Base-by-base conservation (phyloP, 1,140 invertebrate genomes). In the Drosophila eugracilis region DNA sequence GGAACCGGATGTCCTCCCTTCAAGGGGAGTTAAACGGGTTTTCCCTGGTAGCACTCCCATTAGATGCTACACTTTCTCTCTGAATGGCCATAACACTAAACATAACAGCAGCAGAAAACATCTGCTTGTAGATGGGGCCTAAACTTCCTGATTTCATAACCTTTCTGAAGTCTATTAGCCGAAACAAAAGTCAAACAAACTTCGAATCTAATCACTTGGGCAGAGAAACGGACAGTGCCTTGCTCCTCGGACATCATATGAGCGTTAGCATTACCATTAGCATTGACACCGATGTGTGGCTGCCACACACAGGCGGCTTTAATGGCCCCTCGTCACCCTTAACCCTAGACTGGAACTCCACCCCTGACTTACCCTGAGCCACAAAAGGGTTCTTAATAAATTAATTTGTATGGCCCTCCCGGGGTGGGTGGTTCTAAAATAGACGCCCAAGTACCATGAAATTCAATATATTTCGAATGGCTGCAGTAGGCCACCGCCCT, bases 91-190 rank as follows among this genome's bases (percentile, higher is more conserved):
- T 60, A 60, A 60, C 67, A 57, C 30, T 42, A 71, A 70, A 70
- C 36, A 44, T 52, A 54, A 34, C 26, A 28, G 28, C 34, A 57
- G 5, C 21, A 14, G 12, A 34, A 15, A 37, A 65, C 36, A 66
- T 54, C 28, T 57, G 71, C n/a, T 10, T 58, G 12, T 6, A 3
- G n/a, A 3, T 15, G 26, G 19, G 24, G 22, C 41, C 26, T 39
- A 55, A 49, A 71, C 53, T 52, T 71, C 52, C 66, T 57, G 65
- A 70, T 73, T 50, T 48, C 54, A 84, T 78, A 84, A 85, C 80
- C 72, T 84, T 84, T 84, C 63, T 84, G 75, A 85, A 84, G 80
- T 84, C 79, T 84, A 84, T 84, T 84, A 75, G 75, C 71, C 66
- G 47, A 62, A 63, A 54, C 50, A 30, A 74, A 47, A 84, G 79